These are phyloP conservation scores for Drosophila orena DNA, from an alignment of 1,140 invertebrate species.

Conservation along the genomic window DNA sequence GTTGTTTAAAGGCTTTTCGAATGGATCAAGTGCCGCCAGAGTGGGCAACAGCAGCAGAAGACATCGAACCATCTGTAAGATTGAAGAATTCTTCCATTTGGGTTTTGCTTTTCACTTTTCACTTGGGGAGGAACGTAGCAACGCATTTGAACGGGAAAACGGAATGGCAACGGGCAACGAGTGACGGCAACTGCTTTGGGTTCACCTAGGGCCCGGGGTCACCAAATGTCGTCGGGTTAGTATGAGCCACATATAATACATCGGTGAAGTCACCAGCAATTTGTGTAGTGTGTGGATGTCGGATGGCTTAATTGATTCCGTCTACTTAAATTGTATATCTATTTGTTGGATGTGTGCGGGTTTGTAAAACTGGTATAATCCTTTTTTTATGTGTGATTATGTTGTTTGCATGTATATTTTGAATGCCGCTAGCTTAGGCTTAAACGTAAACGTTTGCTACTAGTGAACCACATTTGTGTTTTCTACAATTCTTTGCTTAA, in stretches of 20 bases:
- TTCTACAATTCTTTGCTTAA: constrained; percentile 43
- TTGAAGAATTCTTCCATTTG: constrained; percentile 76
- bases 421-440: constrained; percentile 56
- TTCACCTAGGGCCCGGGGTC: constrained; percentile 24
- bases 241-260: constrained; percentile 44
- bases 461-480: constrained; percentile 71
- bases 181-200: constrained; percentile 41
- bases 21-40: constrained; percentile 66
- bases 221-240: constrained; percentile 45
- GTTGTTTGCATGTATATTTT: constrained; percentile 45
- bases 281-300: constrained; percentile 7
- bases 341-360: constrained; percentile 14
- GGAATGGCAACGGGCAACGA: constrained; percentile 36
- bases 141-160: constrained; percentile 50
- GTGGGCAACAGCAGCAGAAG: constrained; percentile 69
- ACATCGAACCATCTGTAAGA: constrained; percentile 78
- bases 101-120: constrained; percentile 44
- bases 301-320: constrained; percentile 25
- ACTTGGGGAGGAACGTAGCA: constrained; percentile 18
- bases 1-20: constrained; percentile 60
- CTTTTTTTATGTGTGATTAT: constrained; percentile 12
- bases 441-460: constrained; percentile 67
- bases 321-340: constrained; percentile 28
- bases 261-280: constrained; percentile 10
- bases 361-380: constrained; percentile 28